Base-by-base conservation (phyloP, 2,113 vertebrate species). In the Sprattus sprattus region DNA sequence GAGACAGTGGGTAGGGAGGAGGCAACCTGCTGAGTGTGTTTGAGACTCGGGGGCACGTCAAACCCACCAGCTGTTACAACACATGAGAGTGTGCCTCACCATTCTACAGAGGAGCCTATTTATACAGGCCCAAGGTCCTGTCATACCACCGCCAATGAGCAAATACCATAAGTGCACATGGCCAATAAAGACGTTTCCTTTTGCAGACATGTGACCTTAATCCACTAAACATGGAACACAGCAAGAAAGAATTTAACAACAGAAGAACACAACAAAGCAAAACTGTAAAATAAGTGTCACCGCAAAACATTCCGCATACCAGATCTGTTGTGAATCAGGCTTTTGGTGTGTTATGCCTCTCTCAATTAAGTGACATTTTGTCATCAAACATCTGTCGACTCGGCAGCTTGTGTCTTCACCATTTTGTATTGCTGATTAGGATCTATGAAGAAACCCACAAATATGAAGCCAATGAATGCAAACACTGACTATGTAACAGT, bases 31-130 rank as follows among this genome's bases (percentile, higher is more conserved):
- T 87, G 90, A 88, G 87, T 86, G 89, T 91, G 90, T 86, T 87
- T 93, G 90, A 93, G 67, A 93, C 88, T 90, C 89, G 90, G 85
- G 90, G 87, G 88, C 85, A 87, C 89, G 90, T 93, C 93, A 92
- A 92, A 91, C 75, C 57, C 91, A 71, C 91, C 92, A 96, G 95
- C 94, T 96, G 94, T 93, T 94, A 91, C 32, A 95, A 94, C 93
- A 96, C 86, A 91, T 92, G 90, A 83, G 82, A 87, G 87, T 89
- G 94, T 89, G 93, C 90, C 91, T 94, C 83, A 86, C 89, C 88
- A 86, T 87, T 86, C 81, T 89, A 85, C 67, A 83, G 84, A 90
- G 92, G 89, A 87, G 94, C 91, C 89, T 95, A 94, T 95, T 95
- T 95, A 93, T 92, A 90, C 83, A 94, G 89, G 87, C 89, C 90